phyloP scores from a whole-genome alignment of 2,797 vertebrate species.

The Lepus townsendii region DNA sequence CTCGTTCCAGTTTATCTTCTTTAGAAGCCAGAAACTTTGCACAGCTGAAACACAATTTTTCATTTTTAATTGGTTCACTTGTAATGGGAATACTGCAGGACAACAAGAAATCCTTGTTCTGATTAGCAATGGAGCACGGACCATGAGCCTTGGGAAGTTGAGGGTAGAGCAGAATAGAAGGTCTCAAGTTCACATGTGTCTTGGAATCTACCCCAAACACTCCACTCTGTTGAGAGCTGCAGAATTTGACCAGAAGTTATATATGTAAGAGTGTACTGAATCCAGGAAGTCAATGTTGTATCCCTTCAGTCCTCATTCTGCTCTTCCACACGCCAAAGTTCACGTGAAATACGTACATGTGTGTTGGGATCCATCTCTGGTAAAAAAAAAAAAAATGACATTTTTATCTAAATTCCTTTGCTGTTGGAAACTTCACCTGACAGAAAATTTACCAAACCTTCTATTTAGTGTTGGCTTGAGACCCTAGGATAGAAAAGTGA shows the following conservation, averaged over 20 bases:
- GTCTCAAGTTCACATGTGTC: not conserved
- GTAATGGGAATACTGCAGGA: not conserved
- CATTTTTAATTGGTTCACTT: constrained; percentile 58
- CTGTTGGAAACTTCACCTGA: not conserved
- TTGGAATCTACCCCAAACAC: not conserved
- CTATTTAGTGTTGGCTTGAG: not conserved
- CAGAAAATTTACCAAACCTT: not conserved
- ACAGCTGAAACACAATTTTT: constrained; percentile 35
- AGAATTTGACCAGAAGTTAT: not conserved
- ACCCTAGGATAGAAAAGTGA: not conserved
- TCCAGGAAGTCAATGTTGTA: not conserved
- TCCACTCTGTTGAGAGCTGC: not conserved
- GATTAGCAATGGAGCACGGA: not conserved
- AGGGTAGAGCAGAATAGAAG: not conserved
- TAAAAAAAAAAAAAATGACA: not conserved
- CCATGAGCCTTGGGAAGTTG: not conserved
- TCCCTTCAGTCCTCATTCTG: not conserved
- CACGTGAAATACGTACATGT: not conserved
- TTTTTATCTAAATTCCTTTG: not conserved
- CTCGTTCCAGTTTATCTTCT: constrained; percentile 55
- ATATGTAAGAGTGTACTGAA: not conserved
- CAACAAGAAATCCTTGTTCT: constrained; percentile 49
- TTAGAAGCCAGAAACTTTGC: constrained; percentile 62
- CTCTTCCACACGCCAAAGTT: not conserved
- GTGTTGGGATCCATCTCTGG: not conserved